phyloP scores from a whole-genome alignment of 2,888 invertebrate genomes.

The Ichneumoninae sp. region DNA sequence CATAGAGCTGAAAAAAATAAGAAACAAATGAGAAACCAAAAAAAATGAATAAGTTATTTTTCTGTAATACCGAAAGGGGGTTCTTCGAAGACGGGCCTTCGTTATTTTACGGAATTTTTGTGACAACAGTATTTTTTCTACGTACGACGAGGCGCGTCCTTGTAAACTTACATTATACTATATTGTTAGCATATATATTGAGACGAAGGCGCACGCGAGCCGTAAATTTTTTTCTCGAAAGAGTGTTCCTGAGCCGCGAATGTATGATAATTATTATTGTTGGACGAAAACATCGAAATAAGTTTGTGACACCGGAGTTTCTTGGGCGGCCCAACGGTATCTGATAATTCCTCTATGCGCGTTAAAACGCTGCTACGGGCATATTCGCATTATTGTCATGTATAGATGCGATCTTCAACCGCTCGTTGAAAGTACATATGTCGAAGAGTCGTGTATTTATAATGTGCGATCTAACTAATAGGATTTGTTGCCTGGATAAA shows the following conservation, averaged over 20 bases:
- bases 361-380: slow-evolving; percentile 15
- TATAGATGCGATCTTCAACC: slow-evolving; percentile 34
- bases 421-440: slow-evolving; percentile 54
- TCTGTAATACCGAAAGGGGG: slow-evolving; percentile 21
- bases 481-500: slow-evolving; percentile 59
- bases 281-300: slow-evolving; percentile 31
- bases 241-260: slow-evolving; percentile 23
- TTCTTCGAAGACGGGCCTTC: background rate
- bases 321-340: background rate
- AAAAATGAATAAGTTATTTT: slow-evolving; percentile 24
- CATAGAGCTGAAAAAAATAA: slow-evolving; percentile 1
- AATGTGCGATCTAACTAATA: slow-evolving; percentile 42
- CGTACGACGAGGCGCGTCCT: slow-evolving; percentile 40
- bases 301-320: background rate
- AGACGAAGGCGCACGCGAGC: slow-evolving; percentile 31
- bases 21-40: background rate
- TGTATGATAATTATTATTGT: slow-evolving; percentile 34
- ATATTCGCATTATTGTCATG: slow-evolving; percentile 52
- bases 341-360: slow-evolving; percentile 11
- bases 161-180: slow-evolving; percentile 34
- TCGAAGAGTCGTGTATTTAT: slow-evolving; percentile 27
- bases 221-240: slow-evolving; percentile 19
- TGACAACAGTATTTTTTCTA: slow-evolving; percentile 70
- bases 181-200: slow-evolving; percentile 25
- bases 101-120: slow-evolving; percentile 59